Evolutionary conservation across 2,797 vertebrate genomes (phyloP).

Genomic region (Oreortyx pictus): DNA sequence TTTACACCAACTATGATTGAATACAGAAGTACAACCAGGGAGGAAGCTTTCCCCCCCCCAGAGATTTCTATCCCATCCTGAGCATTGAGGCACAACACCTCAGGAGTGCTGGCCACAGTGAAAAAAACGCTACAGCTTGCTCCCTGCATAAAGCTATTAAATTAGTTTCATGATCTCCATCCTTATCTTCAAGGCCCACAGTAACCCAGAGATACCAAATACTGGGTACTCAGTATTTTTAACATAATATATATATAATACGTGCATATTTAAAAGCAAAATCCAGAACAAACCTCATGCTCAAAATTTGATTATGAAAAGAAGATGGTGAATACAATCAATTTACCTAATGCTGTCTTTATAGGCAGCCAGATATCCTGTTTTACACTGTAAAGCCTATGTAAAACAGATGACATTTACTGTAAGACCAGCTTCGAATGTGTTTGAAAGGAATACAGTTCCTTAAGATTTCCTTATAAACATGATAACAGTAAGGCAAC

Average conservation of each 20-base stretch:
- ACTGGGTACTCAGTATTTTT: background rate
- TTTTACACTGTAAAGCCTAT: background rate
- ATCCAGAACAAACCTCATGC: background rate
- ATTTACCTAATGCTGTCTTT: background rate
- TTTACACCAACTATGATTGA: background rate
- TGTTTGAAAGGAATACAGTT: background rate
- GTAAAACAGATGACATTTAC: slow-evolving; percentile 1
- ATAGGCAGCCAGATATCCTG: background rate
- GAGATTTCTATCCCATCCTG: background rate
- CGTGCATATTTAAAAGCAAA: background rate
- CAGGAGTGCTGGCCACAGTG: background rate
- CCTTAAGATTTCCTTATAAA: background rate
- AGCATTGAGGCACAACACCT: background rate
- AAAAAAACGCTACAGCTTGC: background rate
- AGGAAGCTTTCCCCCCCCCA: background rate
- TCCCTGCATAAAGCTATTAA: background rate
- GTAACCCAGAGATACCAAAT: background rate
- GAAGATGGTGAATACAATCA: background rate
- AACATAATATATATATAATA: background rate
- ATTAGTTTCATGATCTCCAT: background rate
- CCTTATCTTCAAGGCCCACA: slow-evolving; percentile 33
- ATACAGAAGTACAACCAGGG: background rate
- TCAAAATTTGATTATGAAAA: background rate
- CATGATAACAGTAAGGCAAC: background rate
- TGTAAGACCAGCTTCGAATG: background rate